Conservation (phyloP, 1,140 invertebrate genomes). For the Nasonia longicornis region DNA sequence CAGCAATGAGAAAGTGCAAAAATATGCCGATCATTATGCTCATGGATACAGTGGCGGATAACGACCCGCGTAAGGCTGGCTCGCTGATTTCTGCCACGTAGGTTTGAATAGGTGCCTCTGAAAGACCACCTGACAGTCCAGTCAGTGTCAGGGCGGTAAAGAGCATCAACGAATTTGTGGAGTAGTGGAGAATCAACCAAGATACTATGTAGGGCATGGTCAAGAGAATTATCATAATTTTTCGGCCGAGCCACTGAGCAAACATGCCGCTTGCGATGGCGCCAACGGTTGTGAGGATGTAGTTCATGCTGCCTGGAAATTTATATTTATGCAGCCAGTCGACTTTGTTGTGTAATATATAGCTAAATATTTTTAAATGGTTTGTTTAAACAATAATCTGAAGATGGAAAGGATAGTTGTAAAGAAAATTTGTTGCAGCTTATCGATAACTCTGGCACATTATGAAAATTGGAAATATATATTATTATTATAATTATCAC, state of each 20-base stretch:
- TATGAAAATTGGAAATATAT: too few species aligned
- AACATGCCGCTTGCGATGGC: background rate
- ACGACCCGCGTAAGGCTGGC: background rate
- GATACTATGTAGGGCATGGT: background rate
- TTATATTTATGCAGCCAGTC: background rate
- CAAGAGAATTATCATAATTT: background rate
- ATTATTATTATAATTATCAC: too few species aligned
- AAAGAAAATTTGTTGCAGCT: too few species aligned
- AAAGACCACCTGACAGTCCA: background rate
- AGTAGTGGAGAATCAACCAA: conserved; percentile 6
- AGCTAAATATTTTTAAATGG: too few species aligned
- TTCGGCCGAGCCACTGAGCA: background rate
- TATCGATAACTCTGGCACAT: too few species aligned
- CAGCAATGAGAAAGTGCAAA: background rate
- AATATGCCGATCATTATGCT: background rate
- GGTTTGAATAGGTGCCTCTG: background rate
- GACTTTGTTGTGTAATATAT: too few species aligned
- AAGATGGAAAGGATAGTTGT: too few species aligned
- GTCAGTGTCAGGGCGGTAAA: background rate
- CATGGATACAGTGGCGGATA: background rate
- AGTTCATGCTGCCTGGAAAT: conserved; percentile 27
- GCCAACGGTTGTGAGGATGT: conserved; percentile 1
- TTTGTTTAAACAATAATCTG: too few species aligned
- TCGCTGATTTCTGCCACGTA: conserved; percentile 13
- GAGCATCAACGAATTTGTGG: background rate